Base-by-base conservation (phyloP, 1,140 invertebrate species). In the Trichonephila clavipes region DNA sequence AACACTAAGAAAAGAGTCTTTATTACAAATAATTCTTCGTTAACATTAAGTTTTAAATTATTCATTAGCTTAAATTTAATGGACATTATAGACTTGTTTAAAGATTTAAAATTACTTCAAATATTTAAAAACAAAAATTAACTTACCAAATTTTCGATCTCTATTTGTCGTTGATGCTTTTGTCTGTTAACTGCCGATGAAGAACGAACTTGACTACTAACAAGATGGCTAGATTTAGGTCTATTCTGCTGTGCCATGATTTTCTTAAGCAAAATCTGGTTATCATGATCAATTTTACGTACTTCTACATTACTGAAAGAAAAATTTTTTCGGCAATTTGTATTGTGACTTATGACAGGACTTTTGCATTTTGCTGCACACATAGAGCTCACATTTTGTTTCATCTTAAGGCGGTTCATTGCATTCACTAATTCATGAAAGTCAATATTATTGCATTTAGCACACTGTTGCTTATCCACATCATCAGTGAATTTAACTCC, bases 81-180 rank as follows among this genome's bases (percentile, higher is more conserved):
- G n/a, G n/a, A n/a, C n/a, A n/a, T n/a, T n/a, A n/a, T n/a, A n/a
- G n/a, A n/a, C n/a, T n/a, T n/a, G n/a, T n/a, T 28, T 51, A 51
- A 51, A 5, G 3, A 6, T 6, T 51, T 51, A 6, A 51, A 5
- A 51, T 51, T 6, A 51, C 44, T 51, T 51, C 8, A 5, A 51
- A 5, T 8, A 77, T 34, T 77, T 14, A 34, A 24, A 69, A 69
- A 69, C n/a, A 28, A 69, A 24, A 69, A 69, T 69, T 94, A 93
- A 95, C 95, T 95, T 95, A 96, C 96, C 95, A 96, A 94, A 94
- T 96, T 96, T 95, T 96, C 96, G 69, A 94, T 91, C 94, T 96
- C 96, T 94, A 96, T 96, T 94, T 95, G 95, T 40, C 95, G 95
- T 88, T 96, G 96, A 88, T 96, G 95, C 93, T 95, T 94, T 66